Base-by-base conservation (phyloP, 1,140 invertebrate genomes). In the Drosophila truncata region DNA sequence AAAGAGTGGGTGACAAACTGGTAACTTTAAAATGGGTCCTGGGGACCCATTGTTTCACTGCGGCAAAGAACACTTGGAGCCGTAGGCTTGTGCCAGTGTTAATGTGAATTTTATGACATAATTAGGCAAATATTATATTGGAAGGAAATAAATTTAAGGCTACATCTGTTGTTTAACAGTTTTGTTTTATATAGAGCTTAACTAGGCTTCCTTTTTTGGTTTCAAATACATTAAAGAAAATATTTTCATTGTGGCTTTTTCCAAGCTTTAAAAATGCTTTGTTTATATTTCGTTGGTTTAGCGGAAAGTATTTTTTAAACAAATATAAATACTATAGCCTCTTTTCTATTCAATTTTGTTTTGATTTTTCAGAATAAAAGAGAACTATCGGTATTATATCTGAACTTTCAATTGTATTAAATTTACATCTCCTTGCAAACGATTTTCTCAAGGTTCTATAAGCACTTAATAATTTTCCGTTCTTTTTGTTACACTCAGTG, bases 61-160 rank as follows among this genome's bases (percentile, higher is more conserved):
- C 39, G 54, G 46, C 33, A 29, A 29, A 18, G 13, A 46, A 46
- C 23, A 27, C 25, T 67, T 46, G 37, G 29, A 64, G 13, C 61
- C 20, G 29, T 3, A 20, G 35, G 62, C 61, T 20, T 0, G 13
- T 35, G 35, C 35, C 14, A 29, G 62, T 44, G 62, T 42, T 70
- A 41, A 70, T 67, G 41, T 18, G 47, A 49, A 42, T 55, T 69
- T 69, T 69, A 70, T 55, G 63, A 70, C 63, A 67, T 46, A 54
- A 62, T 70, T 49, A 70, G 29, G 29, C 29, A 46, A 44, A 35
- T n/a, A 39, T 64, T 29, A 44, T 67, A 70, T 67, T 54, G 46
- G 31, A 35, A 27, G 37, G 5, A 42, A 25, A 65, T 63, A 62
- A 62, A 62, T 62, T 61, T 14, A 25, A 14, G 62, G 37, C 14